phyloP scores from a whole-genome alignment of 1,140 invertebrate genomes.

The Zaprionus ghesquierei region DNA sequence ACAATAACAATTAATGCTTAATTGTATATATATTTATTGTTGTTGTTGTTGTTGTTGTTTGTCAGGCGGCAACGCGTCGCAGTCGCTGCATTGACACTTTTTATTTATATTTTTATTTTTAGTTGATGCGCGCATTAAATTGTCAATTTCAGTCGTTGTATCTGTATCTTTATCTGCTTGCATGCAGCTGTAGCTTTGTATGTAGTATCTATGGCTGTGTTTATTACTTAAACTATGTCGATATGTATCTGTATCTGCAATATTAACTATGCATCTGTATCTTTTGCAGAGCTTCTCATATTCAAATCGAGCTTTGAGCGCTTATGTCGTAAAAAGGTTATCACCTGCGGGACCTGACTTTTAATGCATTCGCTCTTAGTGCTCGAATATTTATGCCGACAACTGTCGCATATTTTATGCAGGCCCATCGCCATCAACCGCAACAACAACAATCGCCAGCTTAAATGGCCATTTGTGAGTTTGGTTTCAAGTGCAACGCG shows the following conservation, averaged over 20 bases:
- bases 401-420: conserved; percentile 65
- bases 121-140: conserved; percentile 75
- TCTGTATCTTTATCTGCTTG: not conserved
- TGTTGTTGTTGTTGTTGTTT: conserved; percentile 31
- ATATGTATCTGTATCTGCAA: not conserved
- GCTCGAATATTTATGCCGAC: conserved; percentile 61
- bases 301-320: conserved; percentile 11
- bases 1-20: conserved; percentile 45
- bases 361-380: conserved; percentile 59
- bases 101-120: conserved; percentile 67
- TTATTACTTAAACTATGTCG: not conserved
- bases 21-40: conserved; percentile 57
- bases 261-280: not conserved
- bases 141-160: conserved; percentile 44
- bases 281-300: not conserved
- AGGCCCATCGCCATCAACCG: conserved; percentile 17
- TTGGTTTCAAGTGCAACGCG: conserved; percentile 67
- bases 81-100: conserved; percentile 47
- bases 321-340: conserved; percentile 59
- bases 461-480: conserved; percentile 53
- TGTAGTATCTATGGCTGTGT: not conserved
- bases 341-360: conserved; percentile 58
- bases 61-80: not conserved
- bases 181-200: not conserved
- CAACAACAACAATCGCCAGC: conserved; percentile 18